Evolutionary conservation across 2,797 vertebrate genomes (phyloP), one percentile per base, ranked within the genome.

Genomic region (Clarias laeviceps): DNA sequence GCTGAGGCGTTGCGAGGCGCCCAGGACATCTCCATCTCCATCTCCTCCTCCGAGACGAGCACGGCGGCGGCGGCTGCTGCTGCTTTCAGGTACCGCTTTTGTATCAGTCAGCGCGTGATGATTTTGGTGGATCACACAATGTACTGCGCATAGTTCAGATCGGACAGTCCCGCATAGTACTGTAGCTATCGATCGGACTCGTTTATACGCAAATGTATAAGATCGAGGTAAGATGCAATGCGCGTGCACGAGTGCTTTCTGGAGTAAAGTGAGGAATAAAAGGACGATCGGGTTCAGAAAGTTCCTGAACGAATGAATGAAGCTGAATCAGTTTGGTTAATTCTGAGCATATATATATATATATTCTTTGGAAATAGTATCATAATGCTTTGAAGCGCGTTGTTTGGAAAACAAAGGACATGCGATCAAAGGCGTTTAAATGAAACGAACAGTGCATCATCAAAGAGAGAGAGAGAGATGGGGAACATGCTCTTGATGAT

Each of bases 71-170:
- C 45, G 45, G 29, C 37, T 2, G 34, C 37, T 2, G 34, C 37
- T 0, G 37, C 24, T n/a, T 50, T 83, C 84, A 89, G 88, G 88
- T 89, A 87, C 80, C 57, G 56, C 32, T 84, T 56, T 86, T 32
- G 45, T 50, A 50, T 50, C 15, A 81, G 34, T 80, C 1, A 27
- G 2, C 37, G 57, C 57, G 37, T 27, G 3, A 64, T 64, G 77
- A 15, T 64, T 34, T 34, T 7, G 82, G 34, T 62, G 83, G 40
- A 37, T 61, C 29, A 32, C 12, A 73, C 50, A 56, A 11, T 27
- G 45, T 82, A 85, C 88, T 92, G 92, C 93, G 91, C 91, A 89
- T 90, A 94, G 92, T 93, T 93, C 93, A 94, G 92, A 93, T 93
- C 90, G 92, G 91, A 92, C 72, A 61, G 62, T 68, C 85, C 80